phyloP scores from a whole-genome alignment of 92 coral and sea anemone species.

The Hydrozoanthus gracilis region DNA sequence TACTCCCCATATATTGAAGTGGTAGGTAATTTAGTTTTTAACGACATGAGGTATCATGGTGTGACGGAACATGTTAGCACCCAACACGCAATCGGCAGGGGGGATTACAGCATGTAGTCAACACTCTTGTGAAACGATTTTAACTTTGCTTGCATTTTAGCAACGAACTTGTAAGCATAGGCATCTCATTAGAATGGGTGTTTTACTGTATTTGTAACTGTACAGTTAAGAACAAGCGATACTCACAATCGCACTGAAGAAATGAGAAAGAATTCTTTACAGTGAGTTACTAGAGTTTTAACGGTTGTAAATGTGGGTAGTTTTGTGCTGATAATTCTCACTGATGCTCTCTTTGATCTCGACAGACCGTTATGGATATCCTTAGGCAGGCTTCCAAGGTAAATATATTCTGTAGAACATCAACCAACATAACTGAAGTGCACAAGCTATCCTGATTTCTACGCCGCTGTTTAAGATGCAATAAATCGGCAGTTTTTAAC shows the following conservation, averaged over 20 bases:
- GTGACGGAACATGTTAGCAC: too few relatives aligned
- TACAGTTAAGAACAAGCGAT: not conserved
- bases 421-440: not conserved
- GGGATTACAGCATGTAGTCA: too few relatives aligned
- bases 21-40: too few relatives aligned
- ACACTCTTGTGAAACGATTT: too few relatives aligned
- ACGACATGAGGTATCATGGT: too few relatives aligned
- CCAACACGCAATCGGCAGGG: too few relatives aligned
- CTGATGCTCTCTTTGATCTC: not conserved
- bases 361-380: conserved; percentile 89
- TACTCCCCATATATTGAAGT: too few relatives aligned
- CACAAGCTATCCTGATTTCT: not conserved
- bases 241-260: too few relatives aligned
- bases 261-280: not conserved
- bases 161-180: too few relatives aligned
- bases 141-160: too few relatives aligned
- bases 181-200: too few relatives aligned
- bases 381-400: conserved; percentile 96
- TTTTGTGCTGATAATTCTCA: not conserved
- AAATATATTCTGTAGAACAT: not conserved
- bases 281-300: not conserved
- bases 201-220: not conserved
- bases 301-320: not conserved
- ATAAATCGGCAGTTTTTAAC: not conserved
- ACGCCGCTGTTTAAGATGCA: too few relatives aligned